A percentile compares a stretch with the other conserved stretches of the same genome.
phyloP scores from a whole-genome alignment of 2,888 invertebrate genomes.

The Drosophila lacicola region DNA sequence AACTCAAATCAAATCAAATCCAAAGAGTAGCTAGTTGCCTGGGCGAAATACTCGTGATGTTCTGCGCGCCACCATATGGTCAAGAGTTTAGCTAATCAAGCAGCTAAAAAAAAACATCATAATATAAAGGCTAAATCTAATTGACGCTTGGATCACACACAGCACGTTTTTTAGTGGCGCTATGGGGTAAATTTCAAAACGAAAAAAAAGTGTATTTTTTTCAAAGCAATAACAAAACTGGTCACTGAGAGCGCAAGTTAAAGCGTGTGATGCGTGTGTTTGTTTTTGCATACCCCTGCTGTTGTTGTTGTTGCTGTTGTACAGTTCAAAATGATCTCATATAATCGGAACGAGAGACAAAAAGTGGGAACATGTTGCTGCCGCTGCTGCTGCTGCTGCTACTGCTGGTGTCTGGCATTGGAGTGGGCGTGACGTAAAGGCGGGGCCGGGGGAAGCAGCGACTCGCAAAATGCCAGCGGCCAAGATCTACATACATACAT shows the following conservation, averaged over 20 bases:
- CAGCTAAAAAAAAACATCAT: slow-evolving; percentile 51
- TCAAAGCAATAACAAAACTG: slow-evolving; percentile 28
- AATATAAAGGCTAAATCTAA: slow-evolving; percentile 64
- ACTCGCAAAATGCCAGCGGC: slow-evolving; percentile 54
- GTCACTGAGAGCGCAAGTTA: slow-evolving; percentile 17
- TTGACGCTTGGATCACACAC: slow-evolving; percentile 61
- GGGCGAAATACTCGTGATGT: slow-evolving; percentile 11
- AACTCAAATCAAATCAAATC: slow-evolving; percentile 26
- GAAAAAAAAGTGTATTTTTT: slow-evolving; percentile 9
- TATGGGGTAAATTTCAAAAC: slow-evolving; percentile 36
- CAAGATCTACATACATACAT: slow-evolving; percentile 42
- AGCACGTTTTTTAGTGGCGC: slow-evolving; percentile 68
- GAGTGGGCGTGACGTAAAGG: slow-evolving; percentile 56
- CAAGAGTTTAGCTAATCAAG: slow-evolving; percentile 57
- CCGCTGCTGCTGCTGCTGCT: slow-evolving; percentile 35
- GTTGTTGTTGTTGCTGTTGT: background rate
- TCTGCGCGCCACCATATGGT: slow-evolving; percentile 60
- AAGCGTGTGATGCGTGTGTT: slow-evolving; percentile 46
- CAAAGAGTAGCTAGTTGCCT: slow-evolving; percentile 19
- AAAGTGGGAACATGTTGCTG: slow-evolving; percentile 63
- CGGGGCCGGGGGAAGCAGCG: slow-evolving; percentile 17
- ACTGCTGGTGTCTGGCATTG: slow-evolving; percentile 55
- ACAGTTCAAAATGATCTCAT: slow-evolving; percentile 77
- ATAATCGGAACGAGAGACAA: slow-evolving; percentile 64
- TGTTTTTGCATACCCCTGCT: slow-evolving; percentile 59